phyloP scores from a whole-genome alignment of 1,140 invertebrate species.

The Hydropsyche tenuis region DNA sequence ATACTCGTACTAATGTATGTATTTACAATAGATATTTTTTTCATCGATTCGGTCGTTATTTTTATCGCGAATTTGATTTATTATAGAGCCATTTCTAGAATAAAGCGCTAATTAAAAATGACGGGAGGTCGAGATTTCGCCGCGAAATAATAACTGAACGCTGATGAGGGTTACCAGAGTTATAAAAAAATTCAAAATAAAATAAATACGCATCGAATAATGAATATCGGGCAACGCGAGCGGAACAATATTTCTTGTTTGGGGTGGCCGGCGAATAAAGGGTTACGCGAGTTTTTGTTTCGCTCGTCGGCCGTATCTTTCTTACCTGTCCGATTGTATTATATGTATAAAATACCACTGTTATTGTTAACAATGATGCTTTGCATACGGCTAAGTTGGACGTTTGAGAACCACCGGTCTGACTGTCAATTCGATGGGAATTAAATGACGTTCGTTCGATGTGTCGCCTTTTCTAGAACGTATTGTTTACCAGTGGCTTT shows the following conservation, averaged over 20 bases:
- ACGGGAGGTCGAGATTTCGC: not conserved
- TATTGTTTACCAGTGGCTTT: too few relatives aligned
- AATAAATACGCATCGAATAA: not conserved
- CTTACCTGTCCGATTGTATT: slow-evolving; percentile 22
- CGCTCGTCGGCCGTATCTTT: slow-evolving; percentile 17
- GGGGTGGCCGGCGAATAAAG: slow-evolving; percentile 16
- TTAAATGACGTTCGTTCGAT: not conserved
- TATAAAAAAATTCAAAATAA: not conserved
- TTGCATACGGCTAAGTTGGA: too few relatives aligned
- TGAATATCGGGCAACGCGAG: slow-evolving; percentile 17
- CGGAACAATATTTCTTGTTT: slow-evolving; percentile 22
- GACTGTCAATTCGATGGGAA: not conserved
- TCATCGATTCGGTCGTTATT: too few relatives aligned
- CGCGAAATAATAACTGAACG: not conserved
- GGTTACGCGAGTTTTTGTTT: slow-evolving; percentile 32
- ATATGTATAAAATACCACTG: not conserved
- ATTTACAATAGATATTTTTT: too few relatives aligned
- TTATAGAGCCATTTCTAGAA: not conserved
- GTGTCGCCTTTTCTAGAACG: too few relatives aligned
- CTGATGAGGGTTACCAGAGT: not conserved
- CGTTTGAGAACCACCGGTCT: too few relatives aligned
- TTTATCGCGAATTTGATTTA: too few relatives aligned
- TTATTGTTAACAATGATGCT: not conserved
- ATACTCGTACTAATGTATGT: not conserved
- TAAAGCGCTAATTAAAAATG: not conserved